These are phyloP conservation scores for Mastomys coucha DNA, from an alignment of 2,113 vertebrate species.

Conservation along the genomic window DNA sequence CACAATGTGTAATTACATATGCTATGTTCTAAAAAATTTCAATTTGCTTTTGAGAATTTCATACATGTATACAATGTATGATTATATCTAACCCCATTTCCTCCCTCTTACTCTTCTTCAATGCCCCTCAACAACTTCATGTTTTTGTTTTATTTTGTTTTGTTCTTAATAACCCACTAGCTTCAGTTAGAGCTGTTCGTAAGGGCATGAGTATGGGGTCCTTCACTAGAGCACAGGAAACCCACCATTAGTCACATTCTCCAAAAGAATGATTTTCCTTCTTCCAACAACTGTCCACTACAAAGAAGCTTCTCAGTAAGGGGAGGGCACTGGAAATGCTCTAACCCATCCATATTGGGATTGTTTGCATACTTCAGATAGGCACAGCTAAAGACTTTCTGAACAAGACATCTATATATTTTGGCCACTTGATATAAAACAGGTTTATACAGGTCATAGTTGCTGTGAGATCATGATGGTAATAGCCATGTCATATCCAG, in stretches of 20 bases:
- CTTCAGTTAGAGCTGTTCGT: not conserved
- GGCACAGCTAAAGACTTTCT: not conserved
- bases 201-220: not conserved
- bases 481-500: not conserved
- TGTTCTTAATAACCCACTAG: not conserved
- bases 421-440: not conserved
- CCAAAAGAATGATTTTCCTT: not conserved
- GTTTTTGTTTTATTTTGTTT: not conserved
- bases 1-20: not conserved
- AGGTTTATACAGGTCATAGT: too few relatives aligned
- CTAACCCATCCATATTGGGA: not conserved
- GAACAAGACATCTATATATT: not conserved
- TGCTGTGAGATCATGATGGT: not conserved
- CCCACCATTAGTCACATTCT: not conserved
- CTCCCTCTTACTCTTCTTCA: not conserved
- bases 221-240: not conserved
- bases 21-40: not conserved
- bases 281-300: not conserved
- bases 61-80: not conserved
- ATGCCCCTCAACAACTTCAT: not conserved
- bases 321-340: not conserved
- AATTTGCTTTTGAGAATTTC: not conserved
- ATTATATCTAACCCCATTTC: not conserved
- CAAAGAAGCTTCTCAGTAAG: not conserved
- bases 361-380: not conserved